Evolutionary conservation across 2,888 invertebrate genomes (phyloP).

Genomic region (Pyrrhia umbra): DNA sequence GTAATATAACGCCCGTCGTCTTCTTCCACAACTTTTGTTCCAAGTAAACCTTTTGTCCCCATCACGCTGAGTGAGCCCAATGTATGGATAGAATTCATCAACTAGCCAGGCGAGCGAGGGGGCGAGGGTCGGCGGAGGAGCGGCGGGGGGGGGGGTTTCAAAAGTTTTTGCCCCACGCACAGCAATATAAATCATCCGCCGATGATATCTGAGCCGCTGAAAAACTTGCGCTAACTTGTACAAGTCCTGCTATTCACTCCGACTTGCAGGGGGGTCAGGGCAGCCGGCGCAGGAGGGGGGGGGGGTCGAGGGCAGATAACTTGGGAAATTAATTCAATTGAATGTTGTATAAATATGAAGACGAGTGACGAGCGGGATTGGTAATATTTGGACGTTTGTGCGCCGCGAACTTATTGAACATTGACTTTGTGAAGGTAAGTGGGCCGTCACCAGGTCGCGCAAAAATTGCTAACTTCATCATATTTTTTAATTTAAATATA

Average conservation of each 20-base stretch:
- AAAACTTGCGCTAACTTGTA: slow-evolving; percentile 61
- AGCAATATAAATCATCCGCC: slow-evolving; percentile 66
- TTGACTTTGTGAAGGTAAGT: background rate
- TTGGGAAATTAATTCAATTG: slow-evolving; percentile 58
- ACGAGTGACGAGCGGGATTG: background rate
- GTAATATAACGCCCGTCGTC: background rate
- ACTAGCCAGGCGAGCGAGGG: slow-evolving; percentile 33
- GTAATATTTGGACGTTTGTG: background rate
- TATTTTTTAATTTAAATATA: background rate
- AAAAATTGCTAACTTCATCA: background rate
- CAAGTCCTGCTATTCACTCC: slow-evolving; percentile 45
- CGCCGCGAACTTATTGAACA: background rate
- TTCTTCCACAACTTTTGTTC: background rate
- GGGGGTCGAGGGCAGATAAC: slow-evolving; percentile 3
- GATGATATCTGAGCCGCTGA: slow-evolving; percentile 66
- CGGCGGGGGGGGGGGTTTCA: slow-evolving; percentile 4
- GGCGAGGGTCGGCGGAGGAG: background rate
- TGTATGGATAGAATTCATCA: slow-evolving; percentile 58
- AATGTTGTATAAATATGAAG: slow-evolving; percentile 43
- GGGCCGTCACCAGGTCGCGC: background rate
- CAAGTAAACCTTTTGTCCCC: slow-evolving; percentile 5
- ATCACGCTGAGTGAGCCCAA: background rate
- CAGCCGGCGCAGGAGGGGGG: background rate
- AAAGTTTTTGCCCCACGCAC: slow-evolving; percentile 66
- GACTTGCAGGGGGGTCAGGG: background rate